Percentiles rank a stretch among this genome's conserved stretches.
Conservation (phyloP, 2,888 invertebrate species). For the Ptilodon capucinus region DNA sequence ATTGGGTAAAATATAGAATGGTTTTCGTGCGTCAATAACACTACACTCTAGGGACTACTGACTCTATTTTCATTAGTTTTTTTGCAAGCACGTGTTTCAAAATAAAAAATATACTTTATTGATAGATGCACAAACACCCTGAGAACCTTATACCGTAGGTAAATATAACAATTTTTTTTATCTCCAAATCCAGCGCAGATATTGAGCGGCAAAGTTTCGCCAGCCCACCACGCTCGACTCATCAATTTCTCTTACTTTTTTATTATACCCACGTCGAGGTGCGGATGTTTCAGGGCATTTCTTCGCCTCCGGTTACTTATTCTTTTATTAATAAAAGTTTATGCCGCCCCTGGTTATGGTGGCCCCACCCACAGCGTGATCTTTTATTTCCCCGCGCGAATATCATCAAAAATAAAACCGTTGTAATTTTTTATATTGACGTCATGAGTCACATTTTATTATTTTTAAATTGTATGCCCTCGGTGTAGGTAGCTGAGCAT, state of each 20-base stretch:
- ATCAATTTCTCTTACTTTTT: conserved; percentile 67
- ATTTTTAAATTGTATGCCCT: not conserved
- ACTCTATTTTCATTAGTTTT: no score
- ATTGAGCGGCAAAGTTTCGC: conserved; percentile 38
- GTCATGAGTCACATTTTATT: not conserved
- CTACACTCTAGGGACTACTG: no score
- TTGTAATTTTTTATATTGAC: not conserved
- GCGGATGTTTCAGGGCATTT: conserved; percentile 58
- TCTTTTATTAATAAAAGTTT: conserved; percentile 75
- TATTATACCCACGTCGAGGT: conserved; percentile 58
- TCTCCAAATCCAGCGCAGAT: conserved; percentile 22
- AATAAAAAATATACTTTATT: no score
- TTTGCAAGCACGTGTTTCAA: not conserved
- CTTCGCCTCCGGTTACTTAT: conserved; percentile 57
- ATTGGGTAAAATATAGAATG: no score
- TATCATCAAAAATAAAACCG: conserved; percentile 16
- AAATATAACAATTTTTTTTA: not conserved
- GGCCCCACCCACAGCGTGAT: conserved; percentile 35
- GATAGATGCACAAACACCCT: not conserved
- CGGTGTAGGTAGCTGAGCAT: no score
- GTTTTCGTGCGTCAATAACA: no score
- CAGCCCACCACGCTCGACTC: conserved; percentile 44
- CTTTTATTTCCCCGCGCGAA: conserved; percentile 35
- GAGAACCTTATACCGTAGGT: not conserved
- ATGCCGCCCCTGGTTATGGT: conserved; percentile 46